Conservation (phyloP, 2,888 invertebrate genomes). For the Diarsia mendica region DNA sequence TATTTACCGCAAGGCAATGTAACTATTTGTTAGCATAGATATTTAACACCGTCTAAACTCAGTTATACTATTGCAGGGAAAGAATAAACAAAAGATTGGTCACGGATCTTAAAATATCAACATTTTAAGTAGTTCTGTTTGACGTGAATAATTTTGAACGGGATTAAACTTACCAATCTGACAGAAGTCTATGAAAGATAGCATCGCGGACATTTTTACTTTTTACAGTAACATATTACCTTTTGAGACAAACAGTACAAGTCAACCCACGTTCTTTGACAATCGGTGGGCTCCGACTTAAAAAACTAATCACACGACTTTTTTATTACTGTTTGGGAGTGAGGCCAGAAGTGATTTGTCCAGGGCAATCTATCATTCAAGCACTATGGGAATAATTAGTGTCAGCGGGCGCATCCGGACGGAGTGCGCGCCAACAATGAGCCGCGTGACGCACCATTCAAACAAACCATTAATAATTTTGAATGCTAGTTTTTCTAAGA, state of each 20-base stretch:
- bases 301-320: constrained; percentile 85
- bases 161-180: constrained; percentile 81
- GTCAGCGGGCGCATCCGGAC: constrained; percentile 89
- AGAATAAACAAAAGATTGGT: constrained; percentile 64
- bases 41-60: constrained; percentile 8
- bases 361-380: constrained; percentile 89
- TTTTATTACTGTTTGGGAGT: constrained; percentile 85
- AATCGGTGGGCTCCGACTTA: constrained; percentile 79
- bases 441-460: constrained; percentile 87
- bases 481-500: constrained; percentile 88
- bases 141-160: constrained; percentile 77
- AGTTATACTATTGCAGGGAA: constrained; percentile 56
- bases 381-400: constrained; percentile 90
- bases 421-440: constrained; percentile 87
- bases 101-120: constrained; percentile 61
- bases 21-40: constrained; percentile 15
- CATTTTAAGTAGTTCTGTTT: constrained; percentile 58
- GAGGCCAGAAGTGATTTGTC: constrained; percentile 89
- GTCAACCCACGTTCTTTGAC: constrained; percentile 81
- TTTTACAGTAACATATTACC: constrained; percentile 82
- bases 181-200: constrained; percentile 79
- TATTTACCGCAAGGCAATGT: constrained; percentile 38
- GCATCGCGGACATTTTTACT: constrained; percentile 75
- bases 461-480: constrained; percentile 90
- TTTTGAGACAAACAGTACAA: constrained; percentile 80